Base-by-base conservation (phyloP, 2,113 vertebrate genomes). In the Centropus bengalensis region DNA sequence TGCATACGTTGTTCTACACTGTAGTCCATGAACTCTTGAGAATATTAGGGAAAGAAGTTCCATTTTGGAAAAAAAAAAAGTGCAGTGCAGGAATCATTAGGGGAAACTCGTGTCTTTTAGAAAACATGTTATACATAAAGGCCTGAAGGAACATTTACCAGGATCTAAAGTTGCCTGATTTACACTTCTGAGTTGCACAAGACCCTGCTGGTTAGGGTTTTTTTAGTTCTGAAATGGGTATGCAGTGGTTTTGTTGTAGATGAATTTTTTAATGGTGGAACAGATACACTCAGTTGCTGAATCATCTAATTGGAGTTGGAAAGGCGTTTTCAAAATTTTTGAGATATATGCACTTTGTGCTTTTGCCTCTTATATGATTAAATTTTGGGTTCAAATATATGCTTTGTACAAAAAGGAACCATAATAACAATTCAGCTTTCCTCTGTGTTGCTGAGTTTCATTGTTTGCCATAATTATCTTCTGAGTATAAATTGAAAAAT, bases 41-140 rank as follows among this genome's bases (percentile, higher is more conserved):
- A 55, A 28, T 67, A 58, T 3, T 4, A 3, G 14, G 13, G 21
- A 1, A 42, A 63, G 92, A 22, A 3, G 1, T 73, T 88, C 83
- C 8, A 69, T 83, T 93, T 80, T 10, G 3, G 56, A 38, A 28
- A 12, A 75, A 67, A 62, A 18, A 59, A 52, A 23, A 21, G 27
- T 51, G 27, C 45, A 26, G 9, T 49, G 36, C 45, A 4, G 14
- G 94, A 73, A 49, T 82, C 4, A 8, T 60, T 62, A 19, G 30
- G 28, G 47, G n/a, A 56, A 32, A 17, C 5, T 33, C 27, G 28
- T 73, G 44, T 11, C 49, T 85, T 73, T 33, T 71, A 33, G 62
- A 55, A 74, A 78, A 38, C 59, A 26, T 5, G 0, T 23, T 8
- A 3, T 51, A 8, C 0, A 0, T 74, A 52, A 30, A 77, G 27